Evolutionary conservation across 2,113 vertebrate species (phyloP).

Genomic region (Brachyistius frenatus): DNA sequence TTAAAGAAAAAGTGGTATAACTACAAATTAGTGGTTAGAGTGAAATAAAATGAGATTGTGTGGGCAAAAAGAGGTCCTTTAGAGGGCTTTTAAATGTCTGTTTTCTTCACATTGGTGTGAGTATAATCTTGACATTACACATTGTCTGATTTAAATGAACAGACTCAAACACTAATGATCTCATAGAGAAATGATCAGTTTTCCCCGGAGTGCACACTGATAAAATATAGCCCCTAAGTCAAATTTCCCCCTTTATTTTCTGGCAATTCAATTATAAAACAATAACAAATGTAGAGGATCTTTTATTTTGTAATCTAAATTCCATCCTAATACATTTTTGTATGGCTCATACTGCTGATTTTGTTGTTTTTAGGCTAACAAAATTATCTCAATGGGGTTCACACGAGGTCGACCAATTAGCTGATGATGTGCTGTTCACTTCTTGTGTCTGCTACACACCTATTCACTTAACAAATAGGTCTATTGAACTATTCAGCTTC

Average conservation of each 20-base stretch:
- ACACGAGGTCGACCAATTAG: slow-evolving; percentile 8
- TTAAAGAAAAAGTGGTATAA: slow-evolving; percentile 34
- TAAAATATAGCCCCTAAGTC: neutral
- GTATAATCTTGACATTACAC: slow-evolving; percentile 28
- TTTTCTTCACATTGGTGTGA: neutral
- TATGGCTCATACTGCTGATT: slow-evolving; percentile 19
- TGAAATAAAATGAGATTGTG: slow-evolving; percentile 6
- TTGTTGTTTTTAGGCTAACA: slow-evolving; percentile 42
- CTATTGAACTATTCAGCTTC: neutral
- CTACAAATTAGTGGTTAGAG: slow-evolving; percentile 7
- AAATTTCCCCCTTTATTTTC: slow-evolving; percentile 28
- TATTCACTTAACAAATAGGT: neutral
- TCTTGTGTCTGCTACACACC: neutral
- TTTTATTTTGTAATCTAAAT: slow-evolving; percentile 30
- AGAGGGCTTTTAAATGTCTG: neutral
- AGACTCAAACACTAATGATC: slow-evolving; percentile 35
- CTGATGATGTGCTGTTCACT: slow-evolving; percentile 17
- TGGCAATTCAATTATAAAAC: slow-evolving; percentile 44
- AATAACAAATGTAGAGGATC: slow-evolving; percentile 16
- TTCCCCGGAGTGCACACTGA: slow-evolving; percentile 19
- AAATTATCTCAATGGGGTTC: slow-evolving; percentile 12
- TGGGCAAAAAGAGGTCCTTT: slow-evolving; percentile 5
- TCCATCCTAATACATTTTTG: slow-evolving; percentile 35
- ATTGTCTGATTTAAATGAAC: slow-evolving; percentile 54
- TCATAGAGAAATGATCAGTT: slow-evolving; percentile 32